Evolutionary conservation across 2,888 invertebrate genomes (phyloP).

Genomic region (Doris montereyensis): DNA sequence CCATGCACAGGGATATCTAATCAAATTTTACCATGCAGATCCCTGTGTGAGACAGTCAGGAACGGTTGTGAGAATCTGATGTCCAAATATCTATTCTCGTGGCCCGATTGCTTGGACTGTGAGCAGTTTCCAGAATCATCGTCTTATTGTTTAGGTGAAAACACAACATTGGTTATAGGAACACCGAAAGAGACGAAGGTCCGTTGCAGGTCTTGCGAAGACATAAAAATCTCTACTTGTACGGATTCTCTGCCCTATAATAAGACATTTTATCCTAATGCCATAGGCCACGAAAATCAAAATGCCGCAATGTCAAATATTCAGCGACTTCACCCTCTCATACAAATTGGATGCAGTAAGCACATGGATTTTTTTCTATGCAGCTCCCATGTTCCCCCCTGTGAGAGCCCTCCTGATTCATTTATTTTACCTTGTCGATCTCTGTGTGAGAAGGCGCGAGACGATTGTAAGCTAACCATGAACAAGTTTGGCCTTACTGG

Average conservation of each 20-base stretch:
- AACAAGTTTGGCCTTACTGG: slow-evolving; percentile 89
- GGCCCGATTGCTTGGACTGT: slow-evolving; percentile 93
- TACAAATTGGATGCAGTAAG: slow-evolving; percentile 94
- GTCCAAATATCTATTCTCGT: slow-evolving; percentile 87
- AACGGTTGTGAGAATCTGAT: slow-evolving; percentile 90
- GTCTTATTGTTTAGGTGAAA: not conserved
- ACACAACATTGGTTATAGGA: no score
- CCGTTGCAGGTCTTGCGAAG: no score
- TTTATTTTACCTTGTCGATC: slow-evolving; percentile 93
- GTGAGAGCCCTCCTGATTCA: slow-evolving; percentile 87
- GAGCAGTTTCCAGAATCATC: slow-evolving; percentile 82
- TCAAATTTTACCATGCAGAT: slow-evolving; percentile 91
- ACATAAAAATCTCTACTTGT: slow-evolving; percentile 92
- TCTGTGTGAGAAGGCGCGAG: slow-evolving; percentile 88
- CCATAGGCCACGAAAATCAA: slow-evolving; percentile 88
- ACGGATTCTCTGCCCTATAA: slow-evolving; percentile 89
- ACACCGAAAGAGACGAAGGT: slow-evolving; percentile 74
- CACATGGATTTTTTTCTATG: slow-evolving; percentile 95
- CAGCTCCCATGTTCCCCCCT: slow-evolving; percentile 94
- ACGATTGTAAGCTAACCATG: slow-evolving; percentile 91
- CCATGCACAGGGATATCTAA: slow-evolving; percentile 93
- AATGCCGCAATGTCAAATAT: slow-evolving; percentile 95
- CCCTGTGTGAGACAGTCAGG: slow-evolving; percentile 89
- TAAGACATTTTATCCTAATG: slow-evolving; percentile 95
- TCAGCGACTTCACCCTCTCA: slow-evolving; percentile 92